These are phyloP conservation scores for Argyresthia goedartella DNA, from an alignment of 2,888 invertebrate genomes.

Conservation along the genomic window DNA sequence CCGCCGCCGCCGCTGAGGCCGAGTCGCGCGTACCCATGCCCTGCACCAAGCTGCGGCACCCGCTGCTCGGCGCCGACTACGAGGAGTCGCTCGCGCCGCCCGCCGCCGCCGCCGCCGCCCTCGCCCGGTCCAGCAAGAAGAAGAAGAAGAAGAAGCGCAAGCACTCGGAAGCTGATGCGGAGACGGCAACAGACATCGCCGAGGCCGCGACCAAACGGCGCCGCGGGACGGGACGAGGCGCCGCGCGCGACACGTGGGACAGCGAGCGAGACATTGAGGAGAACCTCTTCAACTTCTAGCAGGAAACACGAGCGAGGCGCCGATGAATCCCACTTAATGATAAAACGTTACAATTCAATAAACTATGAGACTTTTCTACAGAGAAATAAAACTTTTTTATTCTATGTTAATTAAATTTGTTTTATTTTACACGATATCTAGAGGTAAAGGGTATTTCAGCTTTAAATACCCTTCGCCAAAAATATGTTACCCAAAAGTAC, in stretches of 20 bases:
- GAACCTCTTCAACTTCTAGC: conserved; percentile 51
- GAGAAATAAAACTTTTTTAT: too few relatives aligned
- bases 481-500: too few relatives aligned
- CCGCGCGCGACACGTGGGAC: conserved; percentile 35
- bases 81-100: conserved; percentile 33
- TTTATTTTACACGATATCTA: too few relatives aligned
- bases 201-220: not conserved
- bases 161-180: conserved; percentile 13
- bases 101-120: conserved; percentile 13
- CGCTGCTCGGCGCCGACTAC: conserved; percentile 46
- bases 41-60: conserved; percentile 50
- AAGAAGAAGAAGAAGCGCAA: conserved; percentile 19
- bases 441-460: too few relatives aligned
- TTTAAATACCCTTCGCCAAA: too few relatives aligned
- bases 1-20: not conserved
- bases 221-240: not conserved
- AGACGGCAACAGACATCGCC: not conserved
- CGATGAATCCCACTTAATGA: too few relatives aligned
- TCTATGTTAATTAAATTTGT: too few relatives aligned
- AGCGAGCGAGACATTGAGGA: conserved; percentile 51
- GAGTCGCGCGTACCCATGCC: conserved; percentile 37
- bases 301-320: too few relatives aligned
- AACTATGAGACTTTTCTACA: too few relatives aligned
- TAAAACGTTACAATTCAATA: too few relatives aligned
- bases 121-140: not conserved